Evolutionary conservation across 2,113 vertebrate genomes (phyloP), one percentile per base, ranked within the genome.

Genomic region (Myiagra hebetior): DNA sequence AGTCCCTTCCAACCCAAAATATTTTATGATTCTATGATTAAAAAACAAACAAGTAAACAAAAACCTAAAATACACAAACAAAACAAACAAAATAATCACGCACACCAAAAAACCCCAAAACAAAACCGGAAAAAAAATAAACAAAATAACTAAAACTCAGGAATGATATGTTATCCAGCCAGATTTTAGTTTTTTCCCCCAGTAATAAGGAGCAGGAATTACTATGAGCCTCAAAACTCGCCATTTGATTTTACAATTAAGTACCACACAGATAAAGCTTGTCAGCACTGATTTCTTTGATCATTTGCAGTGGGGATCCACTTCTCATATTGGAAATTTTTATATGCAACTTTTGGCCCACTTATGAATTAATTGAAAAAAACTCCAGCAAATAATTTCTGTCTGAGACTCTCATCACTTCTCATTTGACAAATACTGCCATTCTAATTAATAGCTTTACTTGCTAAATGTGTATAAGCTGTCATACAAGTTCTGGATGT

Each of bases 41-140:
- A 42, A 56, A 53, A 42, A 30, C 10, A 46, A 50, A 3, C 27
- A 35, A 47, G 13, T 4, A 87, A 64, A 42, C 19, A 55, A 30
- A 79, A 79, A 3, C 31, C 31, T 41, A 15, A 79, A 64, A 35
- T 22, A 26, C 14, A 31, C 1, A 41, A 68, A 18, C 20, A 37
- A 44, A 63, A 21, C 4, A 35, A 39, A 27, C 1, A 0, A 33
- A 55, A 39, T 56, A 18, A 21, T 21, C 15, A 12, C 2, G 5
- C 5, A 19, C 33, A 35, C 9, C 3, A 47, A 50, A 56, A 52
- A 28, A 10, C 0, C 4, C 7, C 5, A 24, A 49, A 56, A 31
- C 9, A 55, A 63, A 79, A 21, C 5, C 1, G 1, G 1, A 31
- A 49, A 35, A 9, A 10, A 56, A 35, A 21, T 11, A 12, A n/a